Evolutionary conservation across 2,888 invertebrate species (phyloP).

Genomic region (Blera fallax): DNA sequence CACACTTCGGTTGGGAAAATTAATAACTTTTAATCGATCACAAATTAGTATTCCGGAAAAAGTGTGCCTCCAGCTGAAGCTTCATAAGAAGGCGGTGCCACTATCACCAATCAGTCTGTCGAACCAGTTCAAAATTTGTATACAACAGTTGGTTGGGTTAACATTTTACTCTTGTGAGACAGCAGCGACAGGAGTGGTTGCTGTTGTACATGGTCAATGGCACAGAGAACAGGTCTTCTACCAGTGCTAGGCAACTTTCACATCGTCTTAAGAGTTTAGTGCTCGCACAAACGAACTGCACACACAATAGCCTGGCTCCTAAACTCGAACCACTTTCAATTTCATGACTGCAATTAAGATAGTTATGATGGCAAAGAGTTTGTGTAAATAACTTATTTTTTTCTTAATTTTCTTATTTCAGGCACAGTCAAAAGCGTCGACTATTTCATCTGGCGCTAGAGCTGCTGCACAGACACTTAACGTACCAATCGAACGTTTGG

Average conservation of each 20-base stretch:
- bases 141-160: background rate
- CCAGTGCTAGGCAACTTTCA: conserved; percentile 59
- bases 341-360: conserved; percentile 28
- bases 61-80: background rate
- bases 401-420: conserved; percentile 64
- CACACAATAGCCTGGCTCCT: conserved; percentile 19
- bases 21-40: background rate
- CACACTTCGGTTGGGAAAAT: background rate
- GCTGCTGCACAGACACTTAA: conserved; percentile 81
- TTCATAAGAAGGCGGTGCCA: background rate
- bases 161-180: conserved; percentile 17
- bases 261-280: conserved; percentile 36
- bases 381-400: background rate
- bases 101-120: conserved; percentile 3
- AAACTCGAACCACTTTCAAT: conserved; percentile 59
- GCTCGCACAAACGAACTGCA: background rate
- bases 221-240: conserved; percentile 58
- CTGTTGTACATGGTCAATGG: conserved; percentile 52
- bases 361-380: background rate
- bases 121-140: conserved; percentile 42
- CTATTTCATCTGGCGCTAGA: conserved; percentile 81
- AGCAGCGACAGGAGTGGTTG: background rate
- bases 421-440: conserved; percentile 81
- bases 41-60: conserved; percentile 13
- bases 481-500: conserved; percentile 81